Percentiles rank a stretch among this genome's conserved stretches.
phyloP scores from a whole-genome alignment of 2,113 vertebrate genomes.

The Mirounga angustirostris region DNA sequence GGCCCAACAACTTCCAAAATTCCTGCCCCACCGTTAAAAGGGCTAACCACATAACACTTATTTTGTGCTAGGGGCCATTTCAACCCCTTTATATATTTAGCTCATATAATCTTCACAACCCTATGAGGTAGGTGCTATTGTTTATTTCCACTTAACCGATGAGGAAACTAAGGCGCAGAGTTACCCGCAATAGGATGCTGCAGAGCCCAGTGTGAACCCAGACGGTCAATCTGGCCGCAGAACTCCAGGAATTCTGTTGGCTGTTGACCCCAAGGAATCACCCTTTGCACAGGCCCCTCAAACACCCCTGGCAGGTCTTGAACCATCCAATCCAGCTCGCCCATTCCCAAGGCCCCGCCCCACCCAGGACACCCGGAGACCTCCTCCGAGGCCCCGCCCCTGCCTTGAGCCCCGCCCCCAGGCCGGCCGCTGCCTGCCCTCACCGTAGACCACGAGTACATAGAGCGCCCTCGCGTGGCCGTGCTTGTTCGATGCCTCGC shows the following conservation, averaged over 20 bases:
- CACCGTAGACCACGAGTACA: conserved; percentile 94
- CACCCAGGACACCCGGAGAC: not conserved
- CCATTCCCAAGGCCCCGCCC: not conserved
- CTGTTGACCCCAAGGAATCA: not conserved
- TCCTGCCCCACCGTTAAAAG: not conserved
- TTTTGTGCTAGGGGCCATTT: not conserved
- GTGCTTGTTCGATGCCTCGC: conserved; percentile 94
- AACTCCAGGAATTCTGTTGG: not conserved
- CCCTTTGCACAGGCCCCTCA: not conserved
- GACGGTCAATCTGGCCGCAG: not conserved
- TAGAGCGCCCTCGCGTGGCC: conserved; percentile 95
- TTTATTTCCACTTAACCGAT: conserved; percentile 4
- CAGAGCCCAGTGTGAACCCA: not conserved
- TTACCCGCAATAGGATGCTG: not conserved
- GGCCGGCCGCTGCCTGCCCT: conserved; percentile 59
- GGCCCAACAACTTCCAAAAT: conserved; percentile 2
- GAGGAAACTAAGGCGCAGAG: not conserved
- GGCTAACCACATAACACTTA: not conserved
- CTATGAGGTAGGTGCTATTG: not conserved
- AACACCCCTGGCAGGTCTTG: no score
- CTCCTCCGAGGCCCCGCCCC: not conserved
- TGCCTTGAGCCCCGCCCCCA: not conserved
- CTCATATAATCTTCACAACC: not conserved
- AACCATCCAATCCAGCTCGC: not conserved
- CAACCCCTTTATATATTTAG: conserved; percentile 11